Conservation (phyloP, 2,113 vertebrate species). For the Nettapus auritus region DNA sequence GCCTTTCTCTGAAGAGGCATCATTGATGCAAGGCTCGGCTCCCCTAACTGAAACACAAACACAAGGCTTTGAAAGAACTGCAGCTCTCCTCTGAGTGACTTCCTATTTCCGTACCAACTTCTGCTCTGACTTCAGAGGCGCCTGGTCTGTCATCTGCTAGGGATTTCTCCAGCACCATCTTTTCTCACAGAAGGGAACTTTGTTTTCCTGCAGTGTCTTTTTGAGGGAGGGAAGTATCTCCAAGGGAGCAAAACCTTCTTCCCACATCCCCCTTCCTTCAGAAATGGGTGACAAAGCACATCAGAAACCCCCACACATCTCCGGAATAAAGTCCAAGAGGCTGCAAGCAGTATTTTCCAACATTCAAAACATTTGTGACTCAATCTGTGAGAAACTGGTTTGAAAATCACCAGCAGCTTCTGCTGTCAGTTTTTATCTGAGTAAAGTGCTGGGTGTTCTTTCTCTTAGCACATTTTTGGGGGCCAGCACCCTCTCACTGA, state of each 20-base stretch:
- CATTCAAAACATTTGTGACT: background rate
- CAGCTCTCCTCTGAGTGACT: background rate
- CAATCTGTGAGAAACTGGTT: background rate
- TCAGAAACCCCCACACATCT: background rate
- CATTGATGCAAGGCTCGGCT: background rate
- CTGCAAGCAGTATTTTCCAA: background rate
- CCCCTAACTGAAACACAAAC: background rate
- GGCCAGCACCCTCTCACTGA: background rate
- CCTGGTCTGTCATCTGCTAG: background rate
- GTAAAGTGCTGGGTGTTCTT: background rate
- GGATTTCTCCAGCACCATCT: background rate
- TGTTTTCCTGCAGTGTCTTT: background rate
- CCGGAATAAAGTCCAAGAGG: background rate
- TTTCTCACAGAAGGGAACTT: background rate
- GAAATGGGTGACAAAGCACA: background rate
- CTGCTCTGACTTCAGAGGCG: background rate
- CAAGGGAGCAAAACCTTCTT: background rate
- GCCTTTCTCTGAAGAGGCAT: background rate
- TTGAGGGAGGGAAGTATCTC: background rate
- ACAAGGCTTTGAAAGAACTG: background rate
- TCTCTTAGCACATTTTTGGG: background rate
- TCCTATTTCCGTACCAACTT: background rate
- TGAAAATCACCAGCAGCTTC: background rate
- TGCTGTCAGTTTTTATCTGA: background rate
- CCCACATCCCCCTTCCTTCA: background rate